Conservation (phyloP, 2,113 vertebrate genomes). For the Zapornia atra region DNA sequence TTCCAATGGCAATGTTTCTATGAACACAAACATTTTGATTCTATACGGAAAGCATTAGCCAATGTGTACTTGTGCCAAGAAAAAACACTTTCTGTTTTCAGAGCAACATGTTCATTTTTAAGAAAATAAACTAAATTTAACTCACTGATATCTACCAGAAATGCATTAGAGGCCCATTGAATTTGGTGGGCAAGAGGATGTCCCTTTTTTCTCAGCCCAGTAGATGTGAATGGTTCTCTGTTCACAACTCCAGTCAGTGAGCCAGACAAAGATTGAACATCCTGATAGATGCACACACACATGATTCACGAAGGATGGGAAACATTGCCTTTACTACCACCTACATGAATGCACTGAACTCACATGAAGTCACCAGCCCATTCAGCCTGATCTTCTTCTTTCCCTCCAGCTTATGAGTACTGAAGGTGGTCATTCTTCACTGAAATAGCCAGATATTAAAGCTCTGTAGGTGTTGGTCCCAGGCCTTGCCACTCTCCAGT, state of each 20-base stretch:
- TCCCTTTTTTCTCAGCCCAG: background rate
- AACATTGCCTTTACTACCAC: background rate
- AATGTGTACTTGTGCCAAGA: background rate
- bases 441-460: background rate
- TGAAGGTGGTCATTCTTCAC: background rate
- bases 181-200: background rate
- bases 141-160: background rate
- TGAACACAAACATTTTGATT: background rate
- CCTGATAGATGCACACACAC: background rate
- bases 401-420: background rate
- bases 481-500: background rate
- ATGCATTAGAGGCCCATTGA: background rate
- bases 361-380: background rate
- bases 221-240: background rate
- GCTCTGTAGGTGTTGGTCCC: background rate
- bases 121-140: background rate
- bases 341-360: background rate
- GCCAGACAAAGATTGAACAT: background rate
- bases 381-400: background rate
- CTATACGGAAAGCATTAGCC: background rate
- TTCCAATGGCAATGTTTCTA: background rate
- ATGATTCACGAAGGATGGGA: background rate
- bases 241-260: background rate
- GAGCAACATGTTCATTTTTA: background rate
- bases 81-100: background rate